Base-by-base conservation (phyloP, 2,797 vertebrate genomes). In the Myoxocephalus aenaeus region DNA sequence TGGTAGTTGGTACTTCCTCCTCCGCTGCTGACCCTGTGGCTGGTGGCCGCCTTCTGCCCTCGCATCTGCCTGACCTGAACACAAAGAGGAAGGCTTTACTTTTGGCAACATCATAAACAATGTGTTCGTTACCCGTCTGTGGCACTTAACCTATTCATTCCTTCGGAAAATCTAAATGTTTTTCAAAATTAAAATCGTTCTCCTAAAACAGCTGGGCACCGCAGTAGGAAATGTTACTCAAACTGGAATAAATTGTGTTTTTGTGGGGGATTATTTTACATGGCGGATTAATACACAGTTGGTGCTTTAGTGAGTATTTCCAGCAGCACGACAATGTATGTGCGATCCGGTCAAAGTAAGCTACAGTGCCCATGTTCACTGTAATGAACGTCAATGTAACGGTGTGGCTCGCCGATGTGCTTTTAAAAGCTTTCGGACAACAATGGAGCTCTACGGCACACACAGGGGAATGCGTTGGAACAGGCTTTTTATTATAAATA, bases 11-110 rank as follows among this genome's bases (percentile, higher is more conserved):
- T 87, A 11, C 81, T 64, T 20, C 83, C 76, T 6, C 88, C 89
- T 22, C 90, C 90, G 7, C 92, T 91, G 11, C 88, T 70, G 4
- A 92, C 83, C 57, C 90, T 82, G 80, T 95, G 93, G 69, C 95
- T 90, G 36, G 95, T 93, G 25, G 81, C 44, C 1, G 93, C 94
- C 81, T 95, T 94, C 17, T 97, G 97, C 13, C 96, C 96, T 81
- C 96, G 96, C 83, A 97, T 83, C 87, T 95, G 94, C 81, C 97
- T 95, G 90, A 98, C 90, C 97, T 98, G 91, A 81, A 78, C 5
- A 64, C 27, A 86, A 44, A 77, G 61, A 7, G 58, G 7, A n/a
- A 11, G 0, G 20, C 36, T 70, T 75, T 51, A 48, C 29, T 42
- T 62, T 7, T 14, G 25, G 25, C 25, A 27, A 27, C 25, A 27